Conservation (phyloP, 2,888 invertebrate species). For the Tuberolachnus salignus region DNA sequence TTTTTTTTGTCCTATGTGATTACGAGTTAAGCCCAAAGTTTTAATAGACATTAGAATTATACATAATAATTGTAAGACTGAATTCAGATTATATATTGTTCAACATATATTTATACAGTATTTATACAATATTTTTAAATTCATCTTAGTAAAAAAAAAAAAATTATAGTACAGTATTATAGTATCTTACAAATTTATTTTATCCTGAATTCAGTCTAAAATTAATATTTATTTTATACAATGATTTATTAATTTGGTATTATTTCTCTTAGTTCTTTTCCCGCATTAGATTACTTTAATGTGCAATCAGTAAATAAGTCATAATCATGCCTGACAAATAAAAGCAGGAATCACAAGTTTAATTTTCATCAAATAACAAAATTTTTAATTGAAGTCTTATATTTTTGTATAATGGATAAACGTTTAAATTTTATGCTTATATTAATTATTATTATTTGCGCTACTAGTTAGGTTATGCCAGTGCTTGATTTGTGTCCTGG, state of each 20-base stretch:
- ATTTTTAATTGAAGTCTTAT: too few relatives aligned
- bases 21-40: slow-evolving; percentile 32
- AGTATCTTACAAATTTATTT: neutral
- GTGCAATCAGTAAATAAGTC: slow-evolving; percentile 35
- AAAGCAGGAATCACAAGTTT: neutral
- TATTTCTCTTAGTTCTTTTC: neutral
- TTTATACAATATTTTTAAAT: slow-evolving; percentile 26
- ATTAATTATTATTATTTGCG: slow-evolving; percentile 6
- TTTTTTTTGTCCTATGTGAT: slow-evolving; percentile 31
- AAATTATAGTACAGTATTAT: too few relatives aligned
- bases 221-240: neutral
- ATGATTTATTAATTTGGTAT: too few relatives aligned
- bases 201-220: slow-evolving; percentile 33
- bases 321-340: slow-evolving; percentile 9
- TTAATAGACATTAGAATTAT: slow-evolving; percentile 16
- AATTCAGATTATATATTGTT: slow-evolving; percentile 25
- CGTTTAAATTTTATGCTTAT: too few relatives aligned
- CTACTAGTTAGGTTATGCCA: neutral
- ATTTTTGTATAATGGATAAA: too few relatives aligned
- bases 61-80: slow-evolving; percentile 30
- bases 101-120: neutral
- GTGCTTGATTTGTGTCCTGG: too few relatives aligned
- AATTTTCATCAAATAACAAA: neutral
- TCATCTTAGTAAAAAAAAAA: neutral
- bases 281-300: neutral